Base-by-base conservation (phyloP, 2,888 invertebrate species). In the Hypomecis punctinalis region DNA sequence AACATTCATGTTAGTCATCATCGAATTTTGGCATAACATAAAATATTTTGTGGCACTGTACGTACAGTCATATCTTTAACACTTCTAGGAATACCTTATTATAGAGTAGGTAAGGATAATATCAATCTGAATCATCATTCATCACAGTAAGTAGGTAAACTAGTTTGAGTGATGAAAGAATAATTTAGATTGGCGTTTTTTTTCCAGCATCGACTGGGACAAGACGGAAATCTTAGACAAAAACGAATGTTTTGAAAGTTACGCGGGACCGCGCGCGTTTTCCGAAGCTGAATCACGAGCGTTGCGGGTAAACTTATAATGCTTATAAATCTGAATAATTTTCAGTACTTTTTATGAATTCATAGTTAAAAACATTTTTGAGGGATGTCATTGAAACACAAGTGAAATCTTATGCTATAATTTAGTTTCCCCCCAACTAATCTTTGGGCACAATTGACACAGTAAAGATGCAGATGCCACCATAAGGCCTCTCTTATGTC, bases 201-300 rank as follows among this genome's bases (percentile, higher is more conserved):
- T 43, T 74, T 78, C 49, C 66, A 83, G 83, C 59, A 23, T 53
- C 58, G 71, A 79, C 47, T 82, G 80, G 81, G 62, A 56, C 10
- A 52, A 78, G 9, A 11, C 54, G 0, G 76, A 77, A 7, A 68
- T 80, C 11, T 69, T 75, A 49, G 69, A 71, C 36, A 68, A 59
- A 9, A 62, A 75, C 42, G 69, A 75, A 56, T 85, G 84, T 61
- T 63, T 51, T 13, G 67, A 71, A 5, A 33, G 63, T 0, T 98
- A 95, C 79, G 94, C 95, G 0, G 98, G 98, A 13, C 84, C 94
- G 0, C 89, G 91, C 13, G 94, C 97, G 0, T 97, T 97, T 82
- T 97, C 97, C 0, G 98, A 98, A 86, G 96, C 96, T 0, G 98
- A 98, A 88, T 95, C 96, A 0, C 88, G 89, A 64, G 95, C 96